These are phyloP conservation scores for Drosophila infuscata DNA, from an alignment of 2,888 invertebrate genomes.

Conservation along the genomic window DNA sequence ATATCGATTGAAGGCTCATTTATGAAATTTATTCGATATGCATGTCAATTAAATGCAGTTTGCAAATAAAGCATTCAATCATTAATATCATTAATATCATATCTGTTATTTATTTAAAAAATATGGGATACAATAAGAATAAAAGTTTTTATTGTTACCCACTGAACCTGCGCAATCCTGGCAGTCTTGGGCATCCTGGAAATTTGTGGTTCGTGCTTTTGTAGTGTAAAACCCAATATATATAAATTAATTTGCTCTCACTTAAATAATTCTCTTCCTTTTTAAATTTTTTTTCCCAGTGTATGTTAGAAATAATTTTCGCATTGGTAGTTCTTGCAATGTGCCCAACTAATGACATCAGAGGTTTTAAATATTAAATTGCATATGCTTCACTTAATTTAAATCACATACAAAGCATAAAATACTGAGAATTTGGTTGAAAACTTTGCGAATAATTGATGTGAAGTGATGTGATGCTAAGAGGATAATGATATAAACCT, in stretches of 20 bases:
- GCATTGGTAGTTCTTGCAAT: conserved; percentile 8
- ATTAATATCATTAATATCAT: conserved; percentile 41
- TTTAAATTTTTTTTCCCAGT: conserved; percentile 6
- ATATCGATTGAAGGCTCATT: conserved; percentile 13
- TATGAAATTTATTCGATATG: neutral
- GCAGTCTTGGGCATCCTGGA: conserved; percentile 21
- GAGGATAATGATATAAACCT: neutral
- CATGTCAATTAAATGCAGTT: conserved; percentile 37
- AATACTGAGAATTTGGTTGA: neutral
- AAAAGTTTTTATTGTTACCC: neutral
- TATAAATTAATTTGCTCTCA: conserved; percentile 27
- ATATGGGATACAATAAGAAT: neutral
- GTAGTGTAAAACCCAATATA: conserved; percentile 22
- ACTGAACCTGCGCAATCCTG: conserved; percentile 1
- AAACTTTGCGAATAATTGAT: neutral
- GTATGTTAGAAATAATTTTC: neutral
- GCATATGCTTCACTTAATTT: neutral
- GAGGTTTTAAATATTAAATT: conserved; percentile 13
- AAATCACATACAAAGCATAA: neutral
- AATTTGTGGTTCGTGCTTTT: conserved; percentile 30
- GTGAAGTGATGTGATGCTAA: neutral
- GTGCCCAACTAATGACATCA: conserved; percentile 2
- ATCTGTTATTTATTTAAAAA: neutral
- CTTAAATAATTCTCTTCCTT: neutral
- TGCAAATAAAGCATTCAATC: conserved; percentile 27